Evolutionary conservation across 2,797 vertebrate genomes (phyloP), one percentile per base, ranked within the genome.

Genomic region (Myripristis jacobus): DNA sequence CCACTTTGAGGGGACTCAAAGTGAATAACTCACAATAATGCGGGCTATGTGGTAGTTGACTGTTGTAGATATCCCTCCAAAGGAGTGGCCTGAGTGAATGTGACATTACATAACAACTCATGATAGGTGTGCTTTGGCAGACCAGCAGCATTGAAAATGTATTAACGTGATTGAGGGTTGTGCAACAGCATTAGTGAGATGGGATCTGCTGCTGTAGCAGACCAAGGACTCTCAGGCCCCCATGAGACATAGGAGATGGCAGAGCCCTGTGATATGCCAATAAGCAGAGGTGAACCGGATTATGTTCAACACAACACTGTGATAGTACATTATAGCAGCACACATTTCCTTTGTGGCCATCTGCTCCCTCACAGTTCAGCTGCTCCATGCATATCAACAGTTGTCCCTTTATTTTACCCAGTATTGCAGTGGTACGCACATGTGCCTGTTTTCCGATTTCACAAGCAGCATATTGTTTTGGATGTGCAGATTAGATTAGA

Each of bases 101-200:
- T 79, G 59, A 65, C 68, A 72, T 92, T 90, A 91, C 66, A 69
- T 91, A 92, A 93, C 62, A 13, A 64, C 60, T 76, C 80, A 84
- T 88, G 84, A 85, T 76, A 61, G 66, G 64, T 77, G 75, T 68
- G 67, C 67, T 78, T 80, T 66, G 57, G 81, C 88, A 56, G 69
- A 85, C 78, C 48, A 24, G 84, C 46, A 73, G 66, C 61, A 78
- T 66, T 84, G 80, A 52, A 85, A 88, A 89, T 88, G 81, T 87
- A 87, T 90, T 92, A 90, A 83, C 75, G 85, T 86, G 92, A 91
- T 87, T 90, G 81, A 91, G 36, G 51, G 87, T 94, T 94, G 92
- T 91, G 93, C 91, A 94, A 93, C 86, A 87, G 89, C 84, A 92
- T 94, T 93, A 93, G 88, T 53, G 73, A 85, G 89, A 93, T 91